Evolutionary conservation across 1,140 invertebrate species (phyloP).

Genomic region (Aphelinus certus): DNA sequence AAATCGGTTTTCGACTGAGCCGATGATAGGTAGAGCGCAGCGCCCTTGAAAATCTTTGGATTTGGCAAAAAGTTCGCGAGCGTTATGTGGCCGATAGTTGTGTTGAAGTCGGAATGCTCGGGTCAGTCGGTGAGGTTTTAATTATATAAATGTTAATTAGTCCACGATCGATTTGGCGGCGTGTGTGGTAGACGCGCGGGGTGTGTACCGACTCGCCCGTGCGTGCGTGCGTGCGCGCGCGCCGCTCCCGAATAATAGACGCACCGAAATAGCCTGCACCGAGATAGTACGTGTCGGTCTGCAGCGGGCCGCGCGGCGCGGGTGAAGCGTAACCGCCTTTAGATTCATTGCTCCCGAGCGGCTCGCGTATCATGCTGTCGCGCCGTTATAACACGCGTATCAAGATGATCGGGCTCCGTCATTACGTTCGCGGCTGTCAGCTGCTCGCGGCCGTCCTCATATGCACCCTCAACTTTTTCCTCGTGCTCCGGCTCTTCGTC

Average conservation of each 20-base stretch:
- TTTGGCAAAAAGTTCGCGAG: too few relatives aligned
- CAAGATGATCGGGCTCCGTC: slow-evolving; percentile 22
- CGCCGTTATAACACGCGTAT: neutral
- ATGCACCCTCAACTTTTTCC: slow-evolving; percentile 23
- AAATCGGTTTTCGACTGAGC: too few relatives aligned
- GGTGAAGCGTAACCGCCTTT: slow-evolving; percentile 37
- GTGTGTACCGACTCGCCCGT: neutral
- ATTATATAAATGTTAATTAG: slow-evolving; percentile 66
- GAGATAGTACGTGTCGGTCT: slow-evolving; percentile 54
- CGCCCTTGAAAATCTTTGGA: too few relatives aligned
- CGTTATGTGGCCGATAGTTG: too few relatives aligned
- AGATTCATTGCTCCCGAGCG: too few relatives aligned
- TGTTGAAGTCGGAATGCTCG: too few relatives aligned
- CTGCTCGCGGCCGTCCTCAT: slow-evolving; percentile 25
- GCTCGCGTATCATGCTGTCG: neutral
- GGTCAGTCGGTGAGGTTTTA: neutral
- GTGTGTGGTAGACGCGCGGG: slow-evolving; percentile 36
- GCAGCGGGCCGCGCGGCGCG: slow-evolving; percentile 51
- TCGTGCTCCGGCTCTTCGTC: slow-evolving; percentile 17
- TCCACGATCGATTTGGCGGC: slow-evolving; percentile 64
- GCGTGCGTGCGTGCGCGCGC: slow-evolving; percentile 13
- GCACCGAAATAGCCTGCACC: slow-evolving; percentile 47
- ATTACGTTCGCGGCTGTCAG: slow-evolving; percentile 21
- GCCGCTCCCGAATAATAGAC: slow-evolving; percentile 62
- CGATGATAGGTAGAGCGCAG: too few relatives aligned